These are phyloP conservation scores for Nymphalis polychloros DNA, from an alignment of 2,888 invertebrate species.

Conservation along the genomic window DNA sequence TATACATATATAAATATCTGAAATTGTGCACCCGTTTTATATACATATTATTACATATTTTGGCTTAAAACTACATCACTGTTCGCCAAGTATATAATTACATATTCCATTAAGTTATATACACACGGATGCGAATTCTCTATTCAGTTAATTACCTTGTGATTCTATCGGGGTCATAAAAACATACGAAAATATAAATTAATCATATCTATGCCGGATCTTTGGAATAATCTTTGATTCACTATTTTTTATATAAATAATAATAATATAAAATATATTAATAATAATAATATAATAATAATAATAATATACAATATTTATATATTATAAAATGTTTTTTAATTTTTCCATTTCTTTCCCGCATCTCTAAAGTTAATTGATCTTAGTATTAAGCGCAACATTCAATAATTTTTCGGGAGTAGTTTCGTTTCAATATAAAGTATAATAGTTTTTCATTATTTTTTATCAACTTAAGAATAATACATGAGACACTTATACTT, in stretches of 20 bases:
- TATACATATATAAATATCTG: background rate
- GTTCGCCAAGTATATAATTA: conserved; percentile 11
- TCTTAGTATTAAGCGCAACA: too few relatives aligned
- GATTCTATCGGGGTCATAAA: conserved; percentile 33
- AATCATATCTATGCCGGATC: conserved; percentile 36
- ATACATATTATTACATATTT: background rate
- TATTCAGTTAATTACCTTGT: conserved; percentile 40
- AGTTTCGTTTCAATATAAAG: too few relatives aligned
- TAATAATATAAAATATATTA: too few relatives aligned
- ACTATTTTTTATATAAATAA: background rate
- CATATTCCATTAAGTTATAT: conserved; percentile 11
- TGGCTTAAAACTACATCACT: background rate
- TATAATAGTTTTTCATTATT: too few relatives aligned
- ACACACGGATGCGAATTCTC: conserved; percentile 36
- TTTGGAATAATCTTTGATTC: conserved; percentile 19
- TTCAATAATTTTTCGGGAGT: too few relatives aligned
- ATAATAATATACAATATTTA: too few relatives aligned
- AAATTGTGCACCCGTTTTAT: background rate
- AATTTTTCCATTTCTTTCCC: too few relatives aligned
- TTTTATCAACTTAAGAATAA: too few relatives aligned
- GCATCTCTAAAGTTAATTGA: too few relatives aligned
- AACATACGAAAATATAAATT: conserved; percentile 39
- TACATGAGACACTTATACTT: too few relatives aligned
- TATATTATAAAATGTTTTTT: too few relatives aligned
- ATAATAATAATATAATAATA: too few relatives aligned